A percentile compares a stretch with the other conserved stretches of the same genome.
These are phyloP conservation scores for Drepanosiphum platanoidis DNA, from an alignment of 2,888 invertebrate species.

Conservation along the genomic window DNA sequence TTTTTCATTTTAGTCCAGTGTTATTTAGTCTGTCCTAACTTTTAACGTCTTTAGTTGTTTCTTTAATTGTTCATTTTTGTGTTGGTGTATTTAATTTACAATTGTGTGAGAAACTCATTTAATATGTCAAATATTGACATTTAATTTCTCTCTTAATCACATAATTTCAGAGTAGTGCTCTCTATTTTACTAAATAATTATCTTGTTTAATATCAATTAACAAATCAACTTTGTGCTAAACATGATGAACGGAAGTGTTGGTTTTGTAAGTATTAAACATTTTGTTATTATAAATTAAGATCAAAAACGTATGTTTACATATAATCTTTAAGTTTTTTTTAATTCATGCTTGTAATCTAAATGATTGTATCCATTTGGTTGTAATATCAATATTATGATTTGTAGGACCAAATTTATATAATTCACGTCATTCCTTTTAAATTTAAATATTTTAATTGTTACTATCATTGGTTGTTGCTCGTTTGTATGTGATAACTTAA, in stretches of 20 bases:
- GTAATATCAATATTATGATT: not conserved
- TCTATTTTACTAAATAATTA: not conserved
- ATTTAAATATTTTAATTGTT: too few relatives aligned
- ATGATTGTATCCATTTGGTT: not conserved
- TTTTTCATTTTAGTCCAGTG: not conserved
- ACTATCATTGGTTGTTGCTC: too few relatives aligned
- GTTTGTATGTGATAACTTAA: too few relatives aligned
- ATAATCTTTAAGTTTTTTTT: not conserved
- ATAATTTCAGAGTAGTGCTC: not conserved
- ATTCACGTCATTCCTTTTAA: too few relatives aligned
- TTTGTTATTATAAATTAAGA: not conserved
- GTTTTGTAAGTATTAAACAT: conserved; percentile 13
- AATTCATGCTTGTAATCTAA: not conserved
- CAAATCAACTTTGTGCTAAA: not conserved
- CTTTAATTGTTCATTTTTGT: not conserved
- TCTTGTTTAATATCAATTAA: not conserved
- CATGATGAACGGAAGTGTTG: conserved; percentile 58
- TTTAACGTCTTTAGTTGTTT: not conserved
- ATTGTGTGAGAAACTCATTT: not conserved
- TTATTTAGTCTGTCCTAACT: not conserved
- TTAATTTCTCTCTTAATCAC: not conserved
- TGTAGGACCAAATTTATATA: too few relatives aligned
- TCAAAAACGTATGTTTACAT: not conserved
- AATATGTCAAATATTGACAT: not conserved
- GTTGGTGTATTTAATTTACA: not conserved